Base-by-base conservation (phyloP, 2,888 invertebrate species). In the Tyria jacobaeae region DNA sequence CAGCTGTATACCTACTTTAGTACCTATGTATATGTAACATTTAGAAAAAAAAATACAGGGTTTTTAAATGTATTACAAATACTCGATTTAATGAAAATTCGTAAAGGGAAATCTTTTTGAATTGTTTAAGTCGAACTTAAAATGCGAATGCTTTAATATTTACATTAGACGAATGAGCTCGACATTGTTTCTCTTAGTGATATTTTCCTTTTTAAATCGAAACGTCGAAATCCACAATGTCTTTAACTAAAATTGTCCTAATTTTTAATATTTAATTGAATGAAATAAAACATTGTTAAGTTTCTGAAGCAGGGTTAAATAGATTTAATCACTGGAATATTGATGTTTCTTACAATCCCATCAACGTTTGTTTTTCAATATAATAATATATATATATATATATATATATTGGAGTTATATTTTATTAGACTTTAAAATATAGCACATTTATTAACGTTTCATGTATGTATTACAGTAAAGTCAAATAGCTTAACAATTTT, bases 351-450 rank as follows among this genome's bases (percentile, higher is more conserved):
- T 31, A 31, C 27, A 7, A 6, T 31, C 27, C 4, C 27, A 17
- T n/a, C n/a, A 50, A 34, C 14, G 34, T 35, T 3, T 35, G 21
- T 31, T 31, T 31, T 2, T 31, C 27, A 31, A 31, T 31, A 31
- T n/a, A n/a, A n/a, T n/a, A n/a, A n/a, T n/a, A n/a, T n/a, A n/a
- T 31, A 31, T 51, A 51, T 35, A 51, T 34, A 39, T 41, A 10
- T 39, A 17, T 25, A 47, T 35, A 80, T 78, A 82, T 69, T 62
- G 68, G 68, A 68, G 79, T 72, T 84, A 79, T 67, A 80, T 80
- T 76, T 76, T 69, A 65, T 76, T 73, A 69, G 60, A 71, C 63
- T 66, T 75, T 60, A 59, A 64, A 70, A 52, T 56, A 61, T 62
- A 55, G 48, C 61, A 56, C 56, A 59, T 73, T 56, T 67, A 63